A percentile compares a stretch with the other conserved stretches of the same genome.
These are phyloP conservation scores for Apteryx owenii DNA, from an alignment of 2,113 vertebrate genomes.

Conservation along the genomic window DNA sequence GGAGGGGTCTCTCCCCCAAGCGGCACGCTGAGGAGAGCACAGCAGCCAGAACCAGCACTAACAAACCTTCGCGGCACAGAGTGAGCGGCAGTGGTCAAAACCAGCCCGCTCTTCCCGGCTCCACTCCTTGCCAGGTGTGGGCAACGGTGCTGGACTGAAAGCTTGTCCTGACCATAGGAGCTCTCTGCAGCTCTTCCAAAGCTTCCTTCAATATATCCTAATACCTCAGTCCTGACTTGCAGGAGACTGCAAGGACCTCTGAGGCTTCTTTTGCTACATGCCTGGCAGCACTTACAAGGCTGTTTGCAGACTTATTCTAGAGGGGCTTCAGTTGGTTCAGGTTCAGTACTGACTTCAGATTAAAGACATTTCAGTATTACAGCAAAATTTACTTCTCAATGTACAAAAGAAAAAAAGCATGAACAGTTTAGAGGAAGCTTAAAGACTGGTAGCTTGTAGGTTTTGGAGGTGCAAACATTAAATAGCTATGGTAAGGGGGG, in stretches of 20 bases:
- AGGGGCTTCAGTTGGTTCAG: neutral
- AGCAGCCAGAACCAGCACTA: neutral
- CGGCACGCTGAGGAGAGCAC: neutral
- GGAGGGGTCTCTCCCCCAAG: neutral
- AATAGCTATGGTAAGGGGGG: neutral
- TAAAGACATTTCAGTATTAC: neutral
- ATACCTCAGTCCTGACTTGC: neutral
- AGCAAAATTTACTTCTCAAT: neutral
- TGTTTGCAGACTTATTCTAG: neutral
- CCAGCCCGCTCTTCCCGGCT: neutral
- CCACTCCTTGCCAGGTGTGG: accelerated
- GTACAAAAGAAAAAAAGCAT: neutral
- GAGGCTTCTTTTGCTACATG: too few relatives aligned
- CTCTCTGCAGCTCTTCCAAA: too few relatives aligned
- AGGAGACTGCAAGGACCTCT: neutral
- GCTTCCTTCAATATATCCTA: too few relatives aligned
- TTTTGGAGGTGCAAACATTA: neutral
- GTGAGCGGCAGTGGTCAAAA: accelerated
- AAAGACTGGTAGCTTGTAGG: neutral
- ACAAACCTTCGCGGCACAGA: accelerated
- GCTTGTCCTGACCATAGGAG: neutral
- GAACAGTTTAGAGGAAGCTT: neutral
- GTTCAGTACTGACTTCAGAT: neutral
- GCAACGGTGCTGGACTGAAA: neutral
- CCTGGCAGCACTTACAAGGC: neutral